Conservation (phyloP, 2,888 invertebrate genomes). For the Eucera pruinosa region DNA sequence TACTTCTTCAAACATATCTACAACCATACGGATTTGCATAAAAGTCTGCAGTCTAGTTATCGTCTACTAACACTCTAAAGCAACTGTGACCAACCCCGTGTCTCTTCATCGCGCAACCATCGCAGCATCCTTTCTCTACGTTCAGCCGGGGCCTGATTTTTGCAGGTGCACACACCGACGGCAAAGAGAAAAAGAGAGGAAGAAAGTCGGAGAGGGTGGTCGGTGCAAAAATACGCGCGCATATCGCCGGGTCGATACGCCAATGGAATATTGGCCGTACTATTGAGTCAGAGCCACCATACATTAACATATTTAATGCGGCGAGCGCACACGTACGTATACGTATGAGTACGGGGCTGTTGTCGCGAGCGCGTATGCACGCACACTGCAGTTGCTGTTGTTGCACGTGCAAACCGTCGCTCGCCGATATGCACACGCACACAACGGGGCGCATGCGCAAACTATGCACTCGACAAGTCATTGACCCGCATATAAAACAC, state of each 20-base stretch:
- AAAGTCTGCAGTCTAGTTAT: no score
- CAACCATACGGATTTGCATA: no score
- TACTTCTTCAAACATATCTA: no score
- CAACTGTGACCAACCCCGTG: no score
- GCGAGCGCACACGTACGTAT: conserved; percentile 1
- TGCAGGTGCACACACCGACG: conserved; percentile 32
- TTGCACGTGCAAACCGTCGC: conserved; percentile 33
- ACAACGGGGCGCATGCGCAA: conserved; percentile 65
- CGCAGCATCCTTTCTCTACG: not conserved
- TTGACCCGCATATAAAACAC: conserved; percentile 74
- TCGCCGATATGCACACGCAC: conserved; percentile 41
- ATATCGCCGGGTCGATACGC: conserved; percentile 55
- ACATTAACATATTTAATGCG: conserved; percentile 73
- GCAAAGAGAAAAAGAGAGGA: not conserved
- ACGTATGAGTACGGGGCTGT: no score
- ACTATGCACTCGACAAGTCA: conserved; percentile 72
- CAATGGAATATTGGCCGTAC: conserved; percentile 65
- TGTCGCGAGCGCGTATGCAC: no score
- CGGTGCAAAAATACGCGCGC: conserved; percentile 54
- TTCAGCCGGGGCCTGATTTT: conserved; percentile 26
- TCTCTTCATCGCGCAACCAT: no score
- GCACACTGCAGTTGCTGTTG: not conserved
- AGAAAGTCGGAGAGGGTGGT: conserved; percentile 13
- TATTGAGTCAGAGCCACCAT: conserved; percentile 70
- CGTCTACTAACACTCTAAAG: no score